Evolutionary conservation across 2,797 vertebrate genomes (phyloP).

Genomic region (Cynopterus sphinx): DNA sequence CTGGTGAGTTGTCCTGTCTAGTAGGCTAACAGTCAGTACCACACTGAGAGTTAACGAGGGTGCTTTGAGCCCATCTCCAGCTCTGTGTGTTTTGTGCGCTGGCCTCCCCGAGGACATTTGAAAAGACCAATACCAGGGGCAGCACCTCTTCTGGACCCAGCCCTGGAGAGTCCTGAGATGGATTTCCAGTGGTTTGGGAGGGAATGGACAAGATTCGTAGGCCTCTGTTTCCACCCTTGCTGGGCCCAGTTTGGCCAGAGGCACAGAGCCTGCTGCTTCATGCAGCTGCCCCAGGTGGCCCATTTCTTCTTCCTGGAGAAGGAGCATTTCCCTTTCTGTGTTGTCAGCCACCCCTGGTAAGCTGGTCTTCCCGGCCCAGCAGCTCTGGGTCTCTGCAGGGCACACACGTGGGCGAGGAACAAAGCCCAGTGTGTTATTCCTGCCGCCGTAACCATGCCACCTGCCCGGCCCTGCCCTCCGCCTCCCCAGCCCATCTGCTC

Average conservation of each 20-base stretch:
- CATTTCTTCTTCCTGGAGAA: background rate
- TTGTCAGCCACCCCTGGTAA: background rate
- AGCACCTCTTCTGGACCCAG: background rate
- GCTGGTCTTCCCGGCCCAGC: background rate
- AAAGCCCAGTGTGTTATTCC: conserved; percentile 53
- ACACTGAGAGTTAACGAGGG: background rate
- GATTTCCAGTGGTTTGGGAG: background rate
- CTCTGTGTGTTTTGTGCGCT: fast-evolving
- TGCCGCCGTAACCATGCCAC: background rate
- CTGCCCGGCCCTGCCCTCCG: conserved; percentile 46
- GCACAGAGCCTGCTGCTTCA: background rate
- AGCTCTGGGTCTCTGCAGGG: background rate
- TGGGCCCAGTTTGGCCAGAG: background rate
- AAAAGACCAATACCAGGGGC: background rate
- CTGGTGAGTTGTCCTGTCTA: background rate
- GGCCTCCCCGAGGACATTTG: background rate
- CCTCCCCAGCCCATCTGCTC: conserved; percentile 14
- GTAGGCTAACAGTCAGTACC: background rate
- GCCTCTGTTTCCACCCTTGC: background rate
- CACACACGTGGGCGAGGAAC: background rate
- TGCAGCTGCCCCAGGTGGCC: background rate
- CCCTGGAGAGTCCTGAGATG: background rate
- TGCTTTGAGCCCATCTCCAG: background rate
- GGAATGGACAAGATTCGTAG: background rate
- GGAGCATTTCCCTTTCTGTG: background rate